Evolutionary conservation across 2,113 vertebrate species (phyloP), one percentile per base, ranked within the genome.

Genomic region (Prinia subflava): DNA sequence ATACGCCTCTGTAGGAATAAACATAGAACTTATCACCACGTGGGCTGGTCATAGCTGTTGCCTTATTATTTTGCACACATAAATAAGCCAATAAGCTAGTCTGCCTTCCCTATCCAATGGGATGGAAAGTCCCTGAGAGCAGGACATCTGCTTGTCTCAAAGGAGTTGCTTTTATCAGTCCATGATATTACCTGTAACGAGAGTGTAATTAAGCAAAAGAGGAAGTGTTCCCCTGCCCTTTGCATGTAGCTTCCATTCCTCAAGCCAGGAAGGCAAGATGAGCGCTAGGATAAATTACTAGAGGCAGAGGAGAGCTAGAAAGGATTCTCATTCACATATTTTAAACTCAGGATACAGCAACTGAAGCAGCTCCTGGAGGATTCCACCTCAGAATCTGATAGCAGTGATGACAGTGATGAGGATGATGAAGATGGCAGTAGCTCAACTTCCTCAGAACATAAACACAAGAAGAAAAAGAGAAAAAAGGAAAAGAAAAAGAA

Each of bases 301-400:
- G 4, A 78, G 23, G 25, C 37, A 53, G n/a, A 55, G 22, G 13
- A 59, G 35, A 64, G 33, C 42, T 79, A 47, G 64, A 65, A 83
- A 60, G 35, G 23, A 62, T 94, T 92, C 73, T 95, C 4, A 90
- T 60, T 79, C 18, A 35, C 18, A 1, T 89, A 53, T 88, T 95
- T 89, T 88, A 69, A 81, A 75, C 94, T 59, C 87, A 99, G 99
- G 97, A 99, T 99, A 96, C 98, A 99, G 97, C 99, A 99, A 91
- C 96, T 99, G 65, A 99, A 98, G 94, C 98, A 99, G 95, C 98
- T 99, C 50, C 98, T 99, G 35, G 98, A 99, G 82, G 99, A 99
- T 91, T 98, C 98, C 83, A 99, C 98, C 76, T 99, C 99, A 25
- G 98, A 98, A 80, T 98, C 98, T 35, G 97, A 97, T 50, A 97